Evolutionary conservation across 1,140 invertebrate genomes (phyloP), one percentile per base, ranked within the genome.

Genomic region (Teleopsis dalmanni): DNA sequence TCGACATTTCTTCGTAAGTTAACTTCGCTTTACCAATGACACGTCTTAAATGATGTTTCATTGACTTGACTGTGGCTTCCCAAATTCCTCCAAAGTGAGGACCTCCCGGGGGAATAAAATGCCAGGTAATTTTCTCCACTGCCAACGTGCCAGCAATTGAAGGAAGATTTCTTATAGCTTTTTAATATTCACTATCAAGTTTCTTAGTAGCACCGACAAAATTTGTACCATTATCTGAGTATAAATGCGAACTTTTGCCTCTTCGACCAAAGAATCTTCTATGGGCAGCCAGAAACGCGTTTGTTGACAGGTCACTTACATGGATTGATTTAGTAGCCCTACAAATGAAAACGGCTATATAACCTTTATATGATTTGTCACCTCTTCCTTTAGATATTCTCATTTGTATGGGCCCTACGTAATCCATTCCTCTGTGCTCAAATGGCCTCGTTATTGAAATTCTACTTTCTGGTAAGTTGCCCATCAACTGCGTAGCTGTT

Each of bases 61-160:
- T 50, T 9, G 54, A 57, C 37, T 66, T 58, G 3, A 72, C 55
- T 9, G 47, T 47, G 22, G 53, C 47, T 52, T 72, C 70, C 68
- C 68, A 72, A 4, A 62, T 35, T 19, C 71, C 71, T 26, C 65
- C 67, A 19, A 62, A 53, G 41, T 71, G 54, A 8, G 68, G 60
- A 10, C 52, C 54, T 35, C 19, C n/a, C 9, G 72, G 62, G 18
- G 68, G 60, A 50, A 50, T 44, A 37, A 50, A 45, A 16, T 50
- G 14, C 33, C 47, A 54, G 25, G n/a, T n/a, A n/a, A n/a, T n/a
- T n/a, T n/a, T n/a, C n/a, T n/a, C n/a, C n/a, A n/a, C n/a, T n/a
- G n/a, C n/a, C n/a, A n/a, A n/a, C n/a, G n/a, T n/a, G n/a, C n/a
- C n/a, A n/a, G n/a, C n/a, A n/a, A n/a, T n/a, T n/a, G n/a, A n/a